Evolutionary conservation across 2,888 invertebrate genomes (phyloP).

Genomic region (Prenolepis imparis): DNA sequence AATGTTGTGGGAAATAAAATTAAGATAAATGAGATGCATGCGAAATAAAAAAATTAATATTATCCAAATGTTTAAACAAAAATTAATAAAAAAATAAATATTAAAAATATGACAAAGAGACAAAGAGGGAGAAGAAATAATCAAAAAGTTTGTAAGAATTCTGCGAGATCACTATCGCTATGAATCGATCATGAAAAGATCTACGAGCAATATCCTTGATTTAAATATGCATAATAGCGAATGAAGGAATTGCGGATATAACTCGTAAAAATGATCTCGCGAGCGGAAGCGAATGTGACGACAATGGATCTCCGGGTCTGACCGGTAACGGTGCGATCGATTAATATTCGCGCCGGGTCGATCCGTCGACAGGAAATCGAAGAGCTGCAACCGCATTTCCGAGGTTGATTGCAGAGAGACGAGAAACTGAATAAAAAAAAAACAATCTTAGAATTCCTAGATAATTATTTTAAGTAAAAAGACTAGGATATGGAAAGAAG

Average conservation of each 20-base stretch:
- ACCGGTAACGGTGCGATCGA: conserved; percentile 32
- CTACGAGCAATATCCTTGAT: conserved; percentile 19
- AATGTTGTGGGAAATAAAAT: background rate
- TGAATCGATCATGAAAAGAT: conserved; percentile 1
- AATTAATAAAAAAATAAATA: background rate
- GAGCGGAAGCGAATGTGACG: conserved; percentile 19
- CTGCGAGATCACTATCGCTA: background rate
- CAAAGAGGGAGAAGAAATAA: background rate
- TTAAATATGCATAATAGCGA: background rate
- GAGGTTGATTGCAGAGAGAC: conserved; percentile 50
- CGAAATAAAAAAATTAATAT: background rate
- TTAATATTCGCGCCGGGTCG: conserved; percentile 53
- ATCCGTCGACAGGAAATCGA: conserved; percentile 49
- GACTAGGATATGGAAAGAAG: background rate
- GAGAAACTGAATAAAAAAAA: conserved; percentile 26
- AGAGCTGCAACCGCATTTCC: conserved; percentile 54
- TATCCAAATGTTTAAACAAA: background rate
- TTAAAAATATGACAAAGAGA: background rate
- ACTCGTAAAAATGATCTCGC: conserved; percentile 25
- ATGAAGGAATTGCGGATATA: background rate
- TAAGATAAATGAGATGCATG: background rate
- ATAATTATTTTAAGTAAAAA: background rate
- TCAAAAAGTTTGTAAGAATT: background rate
- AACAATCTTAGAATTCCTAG: background rate
- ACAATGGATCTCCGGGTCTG: conserved; percentile 19